A percentile compares a stretch with the other conserved stretches of the same genome.
These are phyloP conservation scores for Ferdinandea cuprea DNA, from an alignment of 2,888 invertebrate genomes.

Conservation along the genomic window DNA sequence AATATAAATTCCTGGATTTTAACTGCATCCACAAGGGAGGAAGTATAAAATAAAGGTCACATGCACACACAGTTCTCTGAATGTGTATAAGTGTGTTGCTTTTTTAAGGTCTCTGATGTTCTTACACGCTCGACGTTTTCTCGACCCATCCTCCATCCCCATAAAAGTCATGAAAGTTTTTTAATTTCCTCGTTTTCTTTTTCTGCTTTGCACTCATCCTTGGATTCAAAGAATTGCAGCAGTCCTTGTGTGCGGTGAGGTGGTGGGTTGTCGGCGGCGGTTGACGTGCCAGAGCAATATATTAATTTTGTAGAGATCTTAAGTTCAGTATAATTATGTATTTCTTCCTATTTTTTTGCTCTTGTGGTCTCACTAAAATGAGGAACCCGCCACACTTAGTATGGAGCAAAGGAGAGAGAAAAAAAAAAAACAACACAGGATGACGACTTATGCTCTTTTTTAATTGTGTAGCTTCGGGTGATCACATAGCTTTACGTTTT, in stretches of 20 bases:
- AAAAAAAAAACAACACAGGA: too few species aligned
- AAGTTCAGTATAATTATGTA: constrained; percentile 68
- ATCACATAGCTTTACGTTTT: constrained; percentile 37
- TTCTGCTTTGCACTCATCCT: constrained; percentile 42
- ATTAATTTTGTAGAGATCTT: constrained; percentile 67
- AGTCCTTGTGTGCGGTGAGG: constrained; percentile 38
- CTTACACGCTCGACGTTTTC: constrained; percentile 41
- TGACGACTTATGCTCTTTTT: constrained; percentile 51
- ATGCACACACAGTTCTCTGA: not conserved
- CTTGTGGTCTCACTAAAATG: constrained; percentile 19
- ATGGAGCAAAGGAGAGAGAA: not conserved
- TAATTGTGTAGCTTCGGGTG: constrained; percentile 59
- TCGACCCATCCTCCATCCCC: constrained; percentile 50
- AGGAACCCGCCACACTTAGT: not conserved
- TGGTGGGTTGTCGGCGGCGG: not conserved
- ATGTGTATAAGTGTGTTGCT: constrained; percentile 11
- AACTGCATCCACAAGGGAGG: constrained; percentile 60
- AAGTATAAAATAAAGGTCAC: constrained; percentile 1
- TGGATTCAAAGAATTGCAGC: constrained; percentile 51
- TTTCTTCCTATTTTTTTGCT: constrained; percentile 13
- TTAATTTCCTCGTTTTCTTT: constrained; percentile 68
- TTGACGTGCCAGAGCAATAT: constrained; percentile 46
- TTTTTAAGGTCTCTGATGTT: constrained; percentile 55
- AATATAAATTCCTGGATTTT: constrained; percentile 72
- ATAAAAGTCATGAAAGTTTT: constrained; percentile 74